Conservation (phyloP, 2,113 vertebrate species). For the Climacteris rufus region DNA sequence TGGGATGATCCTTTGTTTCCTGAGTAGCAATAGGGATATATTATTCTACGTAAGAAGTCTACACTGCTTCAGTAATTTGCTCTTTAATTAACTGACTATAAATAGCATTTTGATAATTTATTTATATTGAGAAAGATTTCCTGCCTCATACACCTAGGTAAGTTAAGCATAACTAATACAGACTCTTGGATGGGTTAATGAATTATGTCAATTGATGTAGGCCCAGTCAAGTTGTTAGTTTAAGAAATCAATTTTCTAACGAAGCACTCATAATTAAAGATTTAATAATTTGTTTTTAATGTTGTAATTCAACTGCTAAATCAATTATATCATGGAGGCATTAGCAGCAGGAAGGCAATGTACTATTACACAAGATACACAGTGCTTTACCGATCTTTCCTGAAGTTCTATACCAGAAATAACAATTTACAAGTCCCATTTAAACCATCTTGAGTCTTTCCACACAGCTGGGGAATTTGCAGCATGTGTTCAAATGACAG, state of each 20-base stretch:
- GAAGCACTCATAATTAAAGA: neutral
- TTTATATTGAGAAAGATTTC: constrained; percentile 18
- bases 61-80: neutral
- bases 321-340: neutral
- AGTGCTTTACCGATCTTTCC: neutral
- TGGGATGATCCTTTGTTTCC: neutral
- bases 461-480: neutral
- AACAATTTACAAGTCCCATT: neutral
- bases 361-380: neutral
- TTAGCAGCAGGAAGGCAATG: neutral
- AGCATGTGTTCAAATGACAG: neutral
- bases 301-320: neutral
- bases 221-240: neutral
- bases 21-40: neutral
- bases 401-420: neutral
- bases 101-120: constrained; percentile 36
- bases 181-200: constrained; percentile 10
- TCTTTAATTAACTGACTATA: constrained; percentile 40
- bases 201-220: constrained; percentile 14
- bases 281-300: constrained; percentile 34
- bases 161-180: constrained; percentile 35
- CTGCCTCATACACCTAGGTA: neutral
- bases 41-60: neutral
- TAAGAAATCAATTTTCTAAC: constrained; percentile 35
- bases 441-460: neutral